A percentile compares a stretch with the other conserved stretches of the same genome.
Conservation (phyloP, 2,797 vertebrate genomes). For the Champsocephalus gunnari region DNA sequence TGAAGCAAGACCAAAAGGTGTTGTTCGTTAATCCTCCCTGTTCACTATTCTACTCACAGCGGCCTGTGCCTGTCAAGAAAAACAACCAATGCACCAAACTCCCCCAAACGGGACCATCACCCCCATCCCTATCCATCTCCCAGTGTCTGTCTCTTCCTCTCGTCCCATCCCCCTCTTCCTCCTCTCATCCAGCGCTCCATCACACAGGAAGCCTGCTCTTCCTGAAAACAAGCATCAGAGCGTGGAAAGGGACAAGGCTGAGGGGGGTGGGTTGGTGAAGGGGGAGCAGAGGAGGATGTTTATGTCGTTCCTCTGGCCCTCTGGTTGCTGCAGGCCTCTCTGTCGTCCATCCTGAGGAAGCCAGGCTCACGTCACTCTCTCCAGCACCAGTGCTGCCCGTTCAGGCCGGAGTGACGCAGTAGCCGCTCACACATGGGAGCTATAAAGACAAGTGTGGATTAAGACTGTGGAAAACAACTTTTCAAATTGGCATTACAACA, state of each 20-base stretch:
- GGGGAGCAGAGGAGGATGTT: slow-evolving; percentile 80
- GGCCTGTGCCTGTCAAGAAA: slow-evolving; percentile 71
- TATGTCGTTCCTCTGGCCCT: slow-evolving; percentile 74
- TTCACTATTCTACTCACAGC: not conserved
- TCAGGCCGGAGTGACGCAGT: slow-evolving; percentile 30
- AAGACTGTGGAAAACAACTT: slow-evolving; percentile 25
- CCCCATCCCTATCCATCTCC: slow-evolving; percentile 56
- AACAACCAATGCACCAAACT: slow-evolving; percentile 14
- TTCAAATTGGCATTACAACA: not conserved
- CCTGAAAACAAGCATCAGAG: slow-evolving; percentile 79
- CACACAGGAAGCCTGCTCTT: slow-evolving; percentile 79
- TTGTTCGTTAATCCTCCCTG: not conserved
- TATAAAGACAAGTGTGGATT: slow-evolving; percentile 1
- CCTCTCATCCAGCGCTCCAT: slow-evolving; percentile 69
- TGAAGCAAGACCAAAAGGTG: slow-evolving; percentile 23
- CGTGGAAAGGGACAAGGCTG: slow-evolving; percentile 77
- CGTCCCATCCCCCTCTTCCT: slow-evolving; percentile 68
- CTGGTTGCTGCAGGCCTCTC: slow-evolving; percentile 68
- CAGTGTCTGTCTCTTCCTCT: slow-evolving; percentile 60
- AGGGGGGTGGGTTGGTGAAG: slow-evolving; percentile 47
- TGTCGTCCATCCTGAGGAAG: slow-evolving; percentile 82
- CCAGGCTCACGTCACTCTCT: slow-evolving; percentile 75
- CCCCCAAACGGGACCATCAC: slow-evolving; percentile 20
- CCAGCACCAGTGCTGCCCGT: slow-evolving; percentile 42
- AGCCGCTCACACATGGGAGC: slow-evolving; percentile 34